Conservation (phyloP, 2,797 vertebrate species). For the Anguilla pacifica region DNA sequence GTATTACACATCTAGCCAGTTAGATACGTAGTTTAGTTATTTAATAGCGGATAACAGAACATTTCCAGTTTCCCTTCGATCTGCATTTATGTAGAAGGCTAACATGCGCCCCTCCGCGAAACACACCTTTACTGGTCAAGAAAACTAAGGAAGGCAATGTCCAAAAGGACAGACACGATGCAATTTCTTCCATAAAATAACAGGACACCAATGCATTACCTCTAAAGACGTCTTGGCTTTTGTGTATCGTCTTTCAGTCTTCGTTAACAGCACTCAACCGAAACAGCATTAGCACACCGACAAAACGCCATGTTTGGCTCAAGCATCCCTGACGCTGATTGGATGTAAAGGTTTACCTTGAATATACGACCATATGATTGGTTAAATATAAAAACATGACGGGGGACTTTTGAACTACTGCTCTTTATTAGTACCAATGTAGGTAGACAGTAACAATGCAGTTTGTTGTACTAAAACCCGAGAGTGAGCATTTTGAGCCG, state of each 20-base stretch:
- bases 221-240: neutral
- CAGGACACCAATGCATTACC: neutral
- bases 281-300: neutral
- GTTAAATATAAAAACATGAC: constrained; percentile 22
- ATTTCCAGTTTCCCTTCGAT: too few species aligned
- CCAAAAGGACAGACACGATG: neutral
- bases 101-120: neutral
- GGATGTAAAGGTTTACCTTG: constrained; percentile 19
- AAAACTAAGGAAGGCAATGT: neutral
- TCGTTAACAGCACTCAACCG: neutral
- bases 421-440: too few species aligned
- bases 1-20: too few species aligned
- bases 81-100: too few species aligned
- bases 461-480: too few species aligned
- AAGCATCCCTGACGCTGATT: constrained; percentile 49
- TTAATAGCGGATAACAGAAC: too few species aligned
- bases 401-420: neutral
- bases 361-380: constrained; percentile 56
- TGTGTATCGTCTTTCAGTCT: neutral
- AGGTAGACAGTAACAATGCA: too few species aligned
- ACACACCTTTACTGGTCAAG: neutral
- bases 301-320: constrained; percentile 42
- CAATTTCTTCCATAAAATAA: neutral
- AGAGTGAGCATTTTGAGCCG: too few species aligned
- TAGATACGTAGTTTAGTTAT: too few species aligned